phyloP scores from a whole-genome alignment of 1,140 invertebrate genomes.

The Spodoptera litura region DNA sequence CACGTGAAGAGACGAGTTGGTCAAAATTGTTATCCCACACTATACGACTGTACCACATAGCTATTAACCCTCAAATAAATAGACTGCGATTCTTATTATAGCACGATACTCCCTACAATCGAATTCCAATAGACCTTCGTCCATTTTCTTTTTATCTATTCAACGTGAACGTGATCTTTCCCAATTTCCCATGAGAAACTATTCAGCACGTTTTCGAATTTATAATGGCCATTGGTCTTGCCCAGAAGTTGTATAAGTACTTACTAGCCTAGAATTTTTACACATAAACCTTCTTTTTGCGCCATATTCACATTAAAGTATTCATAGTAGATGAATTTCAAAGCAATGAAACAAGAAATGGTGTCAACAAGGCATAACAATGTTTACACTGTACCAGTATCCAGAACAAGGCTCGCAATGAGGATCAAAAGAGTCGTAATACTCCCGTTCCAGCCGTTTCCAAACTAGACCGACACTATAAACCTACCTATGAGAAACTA shows the following conservation, averaged over 20 bases:
- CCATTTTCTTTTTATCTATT: neutral
- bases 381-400: conserved; percentile 31
- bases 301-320: no score
- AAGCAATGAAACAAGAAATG: conserved; percentile 3
- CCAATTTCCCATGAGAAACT: neutral
- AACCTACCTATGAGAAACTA: conserved; percentile 6
- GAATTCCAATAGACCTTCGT: neutral
- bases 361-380: conserved; percentile 10
- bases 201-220: conserved; percentile 1
- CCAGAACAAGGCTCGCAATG: conserved; percentile 25
- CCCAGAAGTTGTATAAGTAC: no score
- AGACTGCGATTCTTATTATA: no score
- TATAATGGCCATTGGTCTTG: no score
- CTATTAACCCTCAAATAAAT: no score
- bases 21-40: no score
- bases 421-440: conserved; percentile 35
- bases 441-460: conserved; percentile 19
- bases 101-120: no score
- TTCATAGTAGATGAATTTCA: neutral
- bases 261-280: no score
- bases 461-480: conserved; percentile 20
- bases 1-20: no score
- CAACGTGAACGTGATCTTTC: conserved; percentile 10
- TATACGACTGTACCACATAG: no score
- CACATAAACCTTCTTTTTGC: no score